A percentile compares a stretch with the other conserved stretches of the same genome.
Conservation (phyloP, 1,140 invertebrate species). For the Asobara japonica region DNA sequence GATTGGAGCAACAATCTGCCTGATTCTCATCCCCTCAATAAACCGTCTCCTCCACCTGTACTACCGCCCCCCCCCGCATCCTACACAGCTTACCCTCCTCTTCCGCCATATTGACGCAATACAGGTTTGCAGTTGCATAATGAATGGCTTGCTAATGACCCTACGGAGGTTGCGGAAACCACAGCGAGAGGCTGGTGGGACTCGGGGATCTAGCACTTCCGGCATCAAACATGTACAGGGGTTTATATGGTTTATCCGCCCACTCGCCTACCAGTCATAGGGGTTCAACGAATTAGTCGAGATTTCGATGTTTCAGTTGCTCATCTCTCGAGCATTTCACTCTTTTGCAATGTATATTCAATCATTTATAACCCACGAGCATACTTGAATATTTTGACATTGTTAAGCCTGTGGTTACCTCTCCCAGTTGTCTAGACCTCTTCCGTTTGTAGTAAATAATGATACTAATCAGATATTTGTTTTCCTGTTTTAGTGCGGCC, state of each 20-base stretch:
- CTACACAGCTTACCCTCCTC: neutral
- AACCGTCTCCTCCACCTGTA: conserved; percentile 4
- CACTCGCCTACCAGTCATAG: conserved; percentile 22
- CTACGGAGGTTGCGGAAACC: conserved; percentile 61
- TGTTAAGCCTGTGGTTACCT: too few species aligned
- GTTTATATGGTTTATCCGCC: conserved; percentile 25
- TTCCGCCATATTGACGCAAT: conserved; percentile 57
- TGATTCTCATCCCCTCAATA: conserved; percentile 26
- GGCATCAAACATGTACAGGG: conserved; percentile 55
- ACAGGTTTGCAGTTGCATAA: conserved; percentile 59
- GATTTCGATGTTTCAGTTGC: conserved; percentile 22
- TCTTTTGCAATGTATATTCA: neutral
- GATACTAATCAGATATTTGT: neutral
- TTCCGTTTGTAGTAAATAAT: neutral
- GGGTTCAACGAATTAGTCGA: conserved; percentile 10
- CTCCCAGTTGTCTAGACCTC: too few species aligned
- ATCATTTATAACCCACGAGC: too few species aligned
- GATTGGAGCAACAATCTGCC: conserved; percentile 59
- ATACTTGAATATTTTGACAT: too few species aligned
- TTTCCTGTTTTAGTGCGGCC: conserved; percentile 44
- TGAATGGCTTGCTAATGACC: conserved; percentile 62
- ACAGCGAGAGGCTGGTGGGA: conserved; percentile 45
- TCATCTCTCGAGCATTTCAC: neutral
- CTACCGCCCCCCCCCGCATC: neutral
- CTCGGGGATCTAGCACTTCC: conserved; percentile 52